phyloP scores from a whole-genome alignment of 2,113 vertebrate genomes.

The Hoplias malabaricus region DNA sequence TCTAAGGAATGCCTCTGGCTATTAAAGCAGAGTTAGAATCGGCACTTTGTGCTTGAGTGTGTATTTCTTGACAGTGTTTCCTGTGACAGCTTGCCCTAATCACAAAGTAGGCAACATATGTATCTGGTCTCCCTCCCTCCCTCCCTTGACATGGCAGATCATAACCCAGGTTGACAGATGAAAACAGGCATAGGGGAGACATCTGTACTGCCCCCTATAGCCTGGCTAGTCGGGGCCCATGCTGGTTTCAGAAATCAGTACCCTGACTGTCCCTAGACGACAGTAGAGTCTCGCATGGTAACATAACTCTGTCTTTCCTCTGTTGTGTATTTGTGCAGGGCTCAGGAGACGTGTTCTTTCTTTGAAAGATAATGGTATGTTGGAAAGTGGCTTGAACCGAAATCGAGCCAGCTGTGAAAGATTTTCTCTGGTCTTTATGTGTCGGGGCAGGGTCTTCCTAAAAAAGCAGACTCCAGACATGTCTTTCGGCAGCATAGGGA shows the following conservation, averaged over 20 bases:
- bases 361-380: conserved; percentile 51
- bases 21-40: conserved; percentile 46
- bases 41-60: conserved; percentile 50
- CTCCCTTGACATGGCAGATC: conserved; percentile 31
- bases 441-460: too few relatives aligned
- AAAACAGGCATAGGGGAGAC: conserved; percentile 52
- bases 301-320: conserved; percentile 48
- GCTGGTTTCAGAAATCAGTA: conserved; percentile 57
- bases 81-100: conserved; percentile 51
- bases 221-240: conserved; percentile 26
- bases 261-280: conserved; percentile 30
- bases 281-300: conserved; percentile 36
- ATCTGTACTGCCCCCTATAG: conserved; percentile 60
- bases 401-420: conserved; percentile 29
- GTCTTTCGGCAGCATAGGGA: background rate
- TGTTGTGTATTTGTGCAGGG: conserved; percentile 1
- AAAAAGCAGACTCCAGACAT: background rate
- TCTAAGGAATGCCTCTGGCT: conserved; percentile 46
- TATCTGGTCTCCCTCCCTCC: conserved; percentile 21
- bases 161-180: conserved; percentile 62
- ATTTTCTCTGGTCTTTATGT: conserved; percentile 13
- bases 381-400: conserved; percentile 54
- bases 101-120: conserved; percentile 61
- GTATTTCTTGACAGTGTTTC: conserved; percentile 44
- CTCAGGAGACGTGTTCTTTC: conserved; percentile 44